phyloP scores from a whole-genome alignment of 2,888 invertebrate genomes.

The Tyria jacobaeae region DNA sequence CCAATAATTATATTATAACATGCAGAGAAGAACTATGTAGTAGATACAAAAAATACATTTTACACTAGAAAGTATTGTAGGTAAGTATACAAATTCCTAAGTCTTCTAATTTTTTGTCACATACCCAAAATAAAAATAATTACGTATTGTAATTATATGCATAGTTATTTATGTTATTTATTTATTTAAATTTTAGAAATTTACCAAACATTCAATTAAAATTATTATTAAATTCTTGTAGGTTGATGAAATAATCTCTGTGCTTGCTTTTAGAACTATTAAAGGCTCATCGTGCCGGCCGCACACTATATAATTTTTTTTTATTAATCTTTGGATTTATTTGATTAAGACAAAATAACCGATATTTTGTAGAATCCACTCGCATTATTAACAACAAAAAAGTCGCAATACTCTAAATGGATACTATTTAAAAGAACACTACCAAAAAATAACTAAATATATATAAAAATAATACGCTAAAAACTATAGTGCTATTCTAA shows the following conservation, averaged over 20 bases:
- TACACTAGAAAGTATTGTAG: slow-evolving; percentile 25
- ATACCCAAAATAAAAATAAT: slow-evolving; percentile 35
- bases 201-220: not conserved
- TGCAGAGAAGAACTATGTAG: slow-evolving; percentile 26
- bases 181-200: slow-evolving; percentile 2
- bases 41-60: slow-evolving; percentile 25
- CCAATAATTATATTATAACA: slow-evolving; percentile 31
- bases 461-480: no score
- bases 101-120: slow-evolving; percentile 27
- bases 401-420: not conserved
- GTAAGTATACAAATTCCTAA: slow-evolving; percentile 22
- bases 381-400: not conserved
- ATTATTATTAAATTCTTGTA: not conserved
- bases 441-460: not conserved
- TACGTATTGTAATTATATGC: slow-evolving; percentile 24
- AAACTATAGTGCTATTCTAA: no score
- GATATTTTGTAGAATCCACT: not conserved
- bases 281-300: not conserved
- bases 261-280: not conserved
- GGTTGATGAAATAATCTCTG: no score
- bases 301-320: not conserved
- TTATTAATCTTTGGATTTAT: not conserved
- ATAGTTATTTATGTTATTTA: slow-evolving; percentile 36
- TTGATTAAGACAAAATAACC: not conserved
- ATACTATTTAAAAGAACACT: not conserved